Evolutionary conservation across 2,888 invertebrate genomes (phyloP), one percentile per base, ranked within the genome.

Genomic region (Andrena dorsata): DNA sequence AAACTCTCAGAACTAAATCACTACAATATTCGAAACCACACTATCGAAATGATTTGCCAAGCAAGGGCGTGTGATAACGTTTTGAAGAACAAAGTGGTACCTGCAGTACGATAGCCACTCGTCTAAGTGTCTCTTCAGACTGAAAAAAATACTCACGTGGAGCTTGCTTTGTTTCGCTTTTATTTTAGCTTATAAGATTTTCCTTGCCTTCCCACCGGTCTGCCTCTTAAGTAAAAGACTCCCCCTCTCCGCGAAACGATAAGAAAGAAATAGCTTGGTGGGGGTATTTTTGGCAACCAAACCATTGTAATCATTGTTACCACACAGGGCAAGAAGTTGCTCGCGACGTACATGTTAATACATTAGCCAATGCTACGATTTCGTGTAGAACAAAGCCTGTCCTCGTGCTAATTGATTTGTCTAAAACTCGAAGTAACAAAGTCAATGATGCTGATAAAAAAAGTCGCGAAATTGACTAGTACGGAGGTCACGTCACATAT

Each of bases 131-230:
- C 88, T 89, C 88, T 89, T 86, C 87, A 79, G 88, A 90, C 89
- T 90, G 89, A 70, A 74, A 83, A 90, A 87, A 79, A 82, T 82
- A 84, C 83, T 88, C 88, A 80, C 87, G 79, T 79, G 85, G 85
- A 84, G 84, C 90, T 90, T 90, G 87, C 80, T 80, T 90, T 90
- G 82, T 89, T 88, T 90, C 91, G 92, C 92, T 91, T 92, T 92
- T 92, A 92, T 92, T 92, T 92, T 92, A 90, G 91, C 92, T 90
- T 90, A 90, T 90, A 90, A 89, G 89, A 88, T 85, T 89, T 88
- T 88, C 84, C 88, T 83, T 71, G 74, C 87, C 86, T 75, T 81
- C 85, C 78, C 89, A 81, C 89, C 80, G 65, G 58, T 69, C 81
- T 35, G 79, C 58, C 79, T 80, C 79, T 81, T 78, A 81, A 58